These are phyloP conservation scores for Acronicta aceris DNA, from an alignment of 2,888 invertebrate genomes.

Conservation along the genomic window DNA sequence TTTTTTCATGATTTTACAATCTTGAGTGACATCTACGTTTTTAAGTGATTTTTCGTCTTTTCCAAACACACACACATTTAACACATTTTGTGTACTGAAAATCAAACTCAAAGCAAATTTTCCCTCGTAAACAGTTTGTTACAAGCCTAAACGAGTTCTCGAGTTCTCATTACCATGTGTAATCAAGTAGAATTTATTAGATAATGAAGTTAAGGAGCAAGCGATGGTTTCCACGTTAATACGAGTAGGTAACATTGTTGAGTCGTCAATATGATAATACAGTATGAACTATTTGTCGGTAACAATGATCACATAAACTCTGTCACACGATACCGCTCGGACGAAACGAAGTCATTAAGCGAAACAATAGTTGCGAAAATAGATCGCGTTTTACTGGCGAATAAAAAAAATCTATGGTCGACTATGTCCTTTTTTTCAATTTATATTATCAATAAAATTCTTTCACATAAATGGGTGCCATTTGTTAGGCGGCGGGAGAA, in stretches of 20 bases:
- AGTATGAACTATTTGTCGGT: background rate
- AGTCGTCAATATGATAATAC: no score
- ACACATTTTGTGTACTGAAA: conserved; percentile 7
- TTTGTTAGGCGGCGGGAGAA: conserved; percentile 53
- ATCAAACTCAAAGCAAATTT: conserved; percentile 30
- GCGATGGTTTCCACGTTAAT: conserved; percentile 10
- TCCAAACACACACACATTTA: no score
- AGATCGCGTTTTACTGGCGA: conserved; percentile 43
- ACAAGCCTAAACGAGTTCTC: conserved; percentile 21
- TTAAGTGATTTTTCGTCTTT: no score
- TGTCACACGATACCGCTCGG: conserved; percentile 20
- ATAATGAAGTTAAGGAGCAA: conserved; percentile 4
- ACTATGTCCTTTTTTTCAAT: conserved; percentile 60
- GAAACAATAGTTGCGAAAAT: conserved; percentile 47
- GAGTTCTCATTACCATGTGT: conserved; percentile 31
- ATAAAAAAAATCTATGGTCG: conserved; percentile 50
- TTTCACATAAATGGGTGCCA: conserved; percentile 58
- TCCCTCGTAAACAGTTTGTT: conserved; percentile 4
- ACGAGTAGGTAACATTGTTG: no score
- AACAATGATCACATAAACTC: conserved; percentile 25
- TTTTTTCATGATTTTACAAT: no score
- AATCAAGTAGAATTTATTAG: conserved; percentile 21
- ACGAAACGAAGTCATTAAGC: conserved; percentile 36
- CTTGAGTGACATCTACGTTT: no score
- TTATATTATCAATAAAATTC: conserved; percentile 64